Evolutionary conservation across 1,140 invertebrate genomes (phyloP).

Genomic region (Atta colombica): DNA sequence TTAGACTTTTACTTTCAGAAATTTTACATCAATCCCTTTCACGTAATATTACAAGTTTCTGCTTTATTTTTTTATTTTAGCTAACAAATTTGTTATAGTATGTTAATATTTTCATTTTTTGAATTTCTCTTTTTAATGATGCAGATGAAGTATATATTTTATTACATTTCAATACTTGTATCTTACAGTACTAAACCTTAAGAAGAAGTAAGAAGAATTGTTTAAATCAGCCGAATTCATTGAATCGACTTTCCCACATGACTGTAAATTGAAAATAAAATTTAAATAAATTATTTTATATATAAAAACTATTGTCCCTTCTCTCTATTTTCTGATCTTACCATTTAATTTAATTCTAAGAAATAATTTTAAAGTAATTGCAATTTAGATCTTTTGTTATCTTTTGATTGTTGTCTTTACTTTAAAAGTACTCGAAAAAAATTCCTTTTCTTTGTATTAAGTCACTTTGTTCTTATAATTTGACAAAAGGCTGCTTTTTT

Average conservation of each 20-base stretch:
- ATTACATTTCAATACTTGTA: constrained; percentile 16
- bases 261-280: constrained; percentile 67
- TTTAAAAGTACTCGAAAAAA: background rate
- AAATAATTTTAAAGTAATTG: background rate
- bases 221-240: background rate
- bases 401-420: background rate
- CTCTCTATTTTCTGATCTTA: constrained; percentile 68
- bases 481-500: background rate
- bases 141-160: background rate
- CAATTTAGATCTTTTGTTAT: background rate
- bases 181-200: background rate
- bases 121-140: background rate
- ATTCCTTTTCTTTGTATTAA: background rate
- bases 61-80: background rate
- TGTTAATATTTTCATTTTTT: background rate
- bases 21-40: background rate
- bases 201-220: background rate
- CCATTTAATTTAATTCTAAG: constrained; percentile 65
- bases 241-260: constrained; percentile 43
- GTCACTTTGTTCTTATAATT: background rate
- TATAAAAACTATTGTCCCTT: constrained; percentile 62
- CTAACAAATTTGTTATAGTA: background rate
- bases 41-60: background rate
- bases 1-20: background rate
- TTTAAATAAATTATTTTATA: constrained; percentile 66